A percentile compares a stretch with the other conserved stretches of the same genome.
Evolutionary conservation across 2,113 vertebrate genomes (phyloP).

Genomic region (Argyrosomus japonicus): DNA sequence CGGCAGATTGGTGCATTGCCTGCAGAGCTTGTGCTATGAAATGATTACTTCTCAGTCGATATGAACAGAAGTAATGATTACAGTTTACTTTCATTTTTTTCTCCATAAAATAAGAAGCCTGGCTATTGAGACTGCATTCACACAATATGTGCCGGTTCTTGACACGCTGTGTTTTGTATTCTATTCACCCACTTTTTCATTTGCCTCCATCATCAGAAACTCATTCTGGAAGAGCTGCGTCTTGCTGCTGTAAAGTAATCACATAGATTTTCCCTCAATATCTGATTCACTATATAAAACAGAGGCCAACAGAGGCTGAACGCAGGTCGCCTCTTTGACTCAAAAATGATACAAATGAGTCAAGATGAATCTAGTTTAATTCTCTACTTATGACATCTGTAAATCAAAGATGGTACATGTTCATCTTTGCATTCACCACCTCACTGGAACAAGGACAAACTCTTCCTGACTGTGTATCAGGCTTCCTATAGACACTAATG

Average conservation of each 20-base stretch:
- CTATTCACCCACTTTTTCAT: neutral
- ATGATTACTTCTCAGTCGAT: no score
- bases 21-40: no score
- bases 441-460: neutral
- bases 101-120: no score
- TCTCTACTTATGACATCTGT: neutral
- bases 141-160: no score
- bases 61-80: no score
- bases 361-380: neutral
- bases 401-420: neutral
- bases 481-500: neutral
- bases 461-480: constrained; percentile 7
- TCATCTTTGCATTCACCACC: neutral
- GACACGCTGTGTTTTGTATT: neutral
- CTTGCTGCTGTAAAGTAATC: neutral
- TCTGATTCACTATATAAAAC: neutral
- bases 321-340: neutral
- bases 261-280: neutral
- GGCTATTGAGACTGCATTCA: no score
- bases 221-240: neutral
- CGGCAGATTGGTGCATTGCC: no score
- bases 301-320: neutral
- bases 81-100: no score
- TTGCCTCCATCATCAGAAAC: neutral
- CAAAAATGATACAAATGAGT: neutral